These are phyloP conservation scores for Monodelphis domestica DNA, from an alignment of 2,797 vertebrate species.

Conservation along the genomic window DNA sequence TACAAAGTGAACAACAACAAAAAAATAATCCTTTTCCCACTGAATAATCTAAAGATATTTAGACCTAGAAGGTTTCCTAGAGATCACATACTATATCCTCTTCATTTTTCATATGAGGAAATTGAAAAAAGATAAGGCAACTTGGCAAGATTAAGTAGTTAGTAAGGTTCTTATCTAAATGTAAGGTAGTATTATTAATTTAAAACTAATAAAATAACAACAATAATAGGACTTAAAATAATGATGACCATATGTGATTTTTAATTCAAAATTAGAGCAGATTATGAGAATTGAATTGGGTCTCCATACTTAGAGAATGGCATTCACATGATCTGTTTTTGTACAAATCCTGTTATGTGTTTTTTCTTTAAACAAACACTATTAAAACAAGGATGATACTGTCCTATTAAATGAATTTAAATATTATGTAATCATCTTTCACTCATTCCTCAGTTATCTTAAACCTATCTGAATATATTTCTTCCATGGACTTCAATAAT, in stretches of 20 bases:
- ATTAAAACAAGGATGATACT: neutral
- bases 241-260: too few species aligned
- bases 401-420: too few species aligned
- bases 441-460: too few species aligned
- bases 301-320: neutral
- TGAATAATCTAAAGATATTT: neutral
- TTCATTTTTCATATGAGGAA: neutral
- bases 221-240: neutral
- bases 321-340: neutral
- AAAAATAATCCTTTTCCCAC: neutral
- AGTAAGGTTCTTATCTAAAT: neutral
- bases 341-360: too few species aligned
- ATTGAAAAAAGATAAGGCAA: neutral
- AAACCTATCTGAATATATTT: too few species aligned
- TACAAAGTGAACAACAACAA: too few species aligned
- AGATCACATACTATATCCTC: neutral
- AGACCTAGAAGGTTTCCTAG: neutral
- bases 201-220: neutral
- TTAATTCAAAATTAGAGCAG: neutral
- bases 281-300: neutral
- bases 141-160: neutral
- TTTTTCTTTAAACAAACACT: neutral
- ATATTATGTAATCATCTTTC: too few species aligned
- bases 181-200: too few species aligned
- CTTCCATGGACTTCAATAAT: too few species aligned